Evolutionary conservation across 2,797 vertebrate species (phyloP).

Genomic region (Coracias cyanogaster): DNA sequence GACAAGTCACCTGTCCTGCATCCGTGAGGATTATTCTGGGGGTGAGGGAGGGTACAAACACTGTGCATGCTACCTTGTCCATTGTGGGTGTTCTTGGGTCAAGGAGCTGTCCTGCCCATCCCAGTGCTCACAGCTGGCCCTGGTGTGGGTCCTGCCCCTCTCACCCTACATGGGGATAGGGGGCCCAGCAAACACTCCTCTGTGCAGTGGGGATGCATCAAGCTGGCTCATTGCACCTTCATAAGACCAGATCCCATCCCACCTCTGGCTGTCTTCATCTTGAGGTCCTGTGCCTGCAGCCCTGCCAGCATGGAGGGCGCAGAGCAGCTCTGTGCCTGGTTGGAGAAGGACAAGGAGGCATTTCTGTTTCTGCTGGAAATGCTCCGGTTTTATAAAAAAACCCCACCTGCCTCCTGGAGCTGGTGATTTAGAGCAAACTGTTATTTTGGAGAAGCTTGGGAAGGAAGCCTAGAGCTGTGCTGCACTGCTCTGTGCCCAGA

Average conservation of each 20-base stretch:
- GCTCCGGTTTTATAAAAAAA: neutral
- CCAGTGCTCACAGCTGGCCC: neutral
- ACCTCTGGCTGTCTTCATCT: neutral
- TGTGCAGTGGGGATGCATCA: neutral
- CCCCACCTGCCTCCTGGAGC: neutral
- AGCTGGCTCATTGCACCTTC: neutral
- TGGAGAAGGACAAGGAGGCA: neutral
- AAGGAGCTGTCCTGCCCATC: neutral
- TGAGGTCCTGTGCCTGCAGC: neutral
- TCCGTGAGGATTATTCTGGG: neutral
- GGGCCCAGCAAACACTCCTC: neutral
- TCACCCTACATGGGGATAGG: fast-evolving
- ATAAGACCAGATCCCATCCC: neutral
- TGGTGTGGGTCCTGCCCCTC: neutral
- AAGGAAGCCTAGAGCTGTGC: neutral
- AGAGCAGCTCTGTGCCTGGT: neutral
- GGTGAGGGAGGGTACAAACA: neutral
- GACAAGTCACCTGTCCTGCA: neutral
- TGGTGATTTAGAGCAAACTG: neutral
- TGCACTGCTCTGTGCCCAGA: neutral
- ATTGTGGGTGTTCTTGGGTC: neutral
- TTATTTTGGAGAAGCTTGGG: neutral
- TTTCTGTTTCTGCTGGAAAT: neutral
- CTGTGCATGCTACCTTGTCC: neutral
- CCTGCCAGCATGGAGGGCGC: neutral